Conservation (phyloP, 2,797 vertebrate genomes). For the Sebastes diaconus region DNA sequence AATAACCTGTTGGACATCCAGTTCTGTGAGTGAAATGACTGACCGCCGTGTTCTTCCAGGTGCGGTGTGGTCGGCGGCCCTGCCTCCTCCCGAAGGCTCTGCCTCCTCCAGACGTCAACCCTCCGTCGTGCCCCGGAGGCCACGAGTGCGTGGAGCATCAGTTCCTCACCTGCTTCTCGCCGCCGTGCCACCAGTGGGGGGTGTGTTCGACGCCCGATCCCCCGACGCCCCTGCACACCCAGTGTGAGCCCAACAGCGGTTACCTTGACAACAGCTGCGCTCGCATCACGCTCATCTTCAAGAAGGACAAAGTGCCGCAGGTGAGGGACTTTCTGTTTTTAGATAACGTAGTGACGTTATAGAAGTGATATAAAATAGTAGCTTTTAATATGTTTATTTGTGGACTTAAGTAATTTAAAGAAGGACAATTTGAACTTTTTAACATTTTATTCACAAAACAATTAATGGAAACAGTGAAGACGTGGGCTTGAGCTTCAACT, state of each 20-base stretch:
- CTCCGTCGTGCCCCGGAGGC: constrained; percentile 82
- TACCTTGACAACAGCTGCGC: constrained; percentile 91
- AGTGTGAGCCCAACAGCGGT: constrained; percentile 87
- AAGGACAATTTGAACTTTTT: too few species aligned
- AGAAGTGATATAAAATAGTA: too few species aligned
- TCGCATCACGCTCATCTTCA: constrained; percentile 91
- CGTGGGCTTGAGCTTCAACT: too few species aligned
- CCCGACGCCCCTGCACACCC: constrained; percentile 75
- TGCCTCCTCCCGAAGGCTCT: constrained; percentile 82
- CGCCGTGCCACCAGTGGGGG: constrained; percentile 90
- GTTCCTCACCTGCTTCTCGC: constrained; percentile 89
- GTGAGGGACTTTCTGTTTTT: constrained; percentile 67
- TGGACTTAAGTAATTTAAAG: too few species aligned
- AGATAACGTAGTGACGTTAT: too few species aligned
- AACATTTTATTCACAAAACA: neutral
- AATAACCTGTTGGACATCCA: neutral
- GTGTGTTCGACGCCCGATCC: constrained; percentile 85
- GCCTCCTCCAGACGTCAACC: constrained; percentile 8
- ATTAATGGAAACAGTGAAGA: neutral
- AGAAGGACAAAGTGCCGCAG: constrained; percentile 88
- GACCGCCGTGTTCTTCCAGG: constrained; percentile 71
- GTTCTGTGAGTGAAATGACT: neutral
- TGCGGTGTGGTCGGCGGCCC: constrained; percentile 88
- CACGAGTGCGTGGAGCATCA: constrained; percentile 86
- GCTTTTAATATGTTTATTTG: too few species aligned